phyloP scores from a whole-genome alignment of 1,140 invertebrate genomes.

The Stegodyphus dumicola region DNA sequence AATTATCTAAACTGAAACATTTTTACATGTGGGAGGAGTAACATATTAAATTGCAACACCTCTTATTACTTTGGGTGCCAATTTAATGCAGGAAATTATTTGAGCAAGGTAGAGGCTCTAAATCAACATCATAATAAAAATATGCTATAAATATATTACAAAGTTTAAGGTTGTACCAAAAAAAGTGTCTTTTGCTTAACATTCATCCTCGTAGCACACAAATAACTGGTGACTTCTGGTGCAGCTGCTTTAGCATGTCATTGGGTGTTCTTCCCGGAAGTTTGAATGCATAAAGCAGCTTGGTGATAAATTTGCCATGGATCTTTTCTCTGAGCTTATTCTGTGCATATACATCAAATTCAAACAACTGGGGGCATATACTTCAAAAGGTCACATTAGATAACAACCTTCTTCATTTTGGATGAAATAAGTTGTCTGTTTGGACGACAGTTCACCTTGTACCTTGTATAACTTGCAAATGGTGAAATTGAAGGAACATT shows the following conservation, averaged over 20 bases:
- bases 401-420: constrained; percentile 52
- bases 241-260: constrained; percentile 23
- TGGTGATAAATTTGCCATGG: constrained; percentile 40
- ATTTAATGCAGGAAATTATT: constrained; percentile 55
- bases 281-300: constrained; percentile 44
- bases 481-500: constrained; percentile 41
- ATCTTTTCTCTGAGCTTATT: constrained; percentile 33
- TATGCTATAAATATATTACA: constrained; percentile 64
- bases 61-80: constrained; percentile 40
- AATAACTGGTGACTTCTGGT: constrained; percentile 13
- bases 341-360: constrained; percentile 49
- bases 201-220: constrained; percentile 49
- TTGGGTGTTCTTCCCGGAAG: constrained; percentile 30
- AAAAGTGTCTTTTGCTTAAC: constrained; percentile 57
- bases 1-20: constrained; percentile 56
- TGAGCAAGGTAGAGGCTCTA: constrained; percentile 61
- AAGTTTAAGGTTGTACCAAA: constrained; percentile 62
- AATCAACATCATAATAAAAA: constrained; percentile 63
- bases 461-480: constrained; percentile 52
- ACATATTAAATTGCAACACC: constrained; percentile 52
- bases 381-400: constrained; percentile 41
- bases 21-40: constrained; percentile 44
- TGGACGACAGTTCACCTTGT: constrained; percentile 56
- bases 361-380: constrained; percentile 35
- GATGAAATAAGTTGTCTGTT: constrained; percentile 57